Evolutionary conservation across 1,140 invertebrate species (phyloP).

Genomic region (Penaeus indicus): DNA sequence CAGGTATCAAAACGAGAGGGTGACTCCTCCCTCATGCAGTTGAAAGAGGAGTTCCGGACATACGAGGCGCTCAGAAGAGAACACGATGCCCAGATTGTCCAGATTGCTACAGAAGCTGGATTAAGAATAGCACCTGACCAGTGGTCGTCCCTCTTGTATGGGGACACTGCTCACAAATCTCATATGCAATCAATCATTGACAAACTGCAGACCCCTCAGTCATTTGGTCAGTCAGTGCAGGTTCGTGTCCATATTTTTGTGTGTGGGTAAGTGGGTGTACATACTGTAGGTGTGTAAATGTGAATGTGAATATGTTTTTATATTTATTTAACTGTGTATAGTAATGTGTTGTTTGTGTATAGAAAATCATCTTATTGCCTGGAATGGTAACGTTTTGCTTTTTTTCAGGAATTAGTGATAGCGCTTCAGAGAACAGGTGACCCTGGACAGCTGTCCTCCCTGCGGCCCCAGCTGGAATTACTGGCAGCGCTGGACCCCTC

Average conservation of each 20-base stretch:
- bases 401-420: slow-evolving; percentile 91
- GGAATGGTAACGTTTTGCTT: background rate
- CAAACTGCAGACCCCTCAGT: slow-evolving; percentile 82
- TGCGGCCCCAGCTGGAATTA: slow-evolving; percentile 85
- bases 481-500: slow-evolving; percentile 85
- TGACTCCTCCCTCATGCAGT: slow-evolving; percentile 97
- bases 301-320: background rate
- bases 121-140: slow-evolving; percentile 97
- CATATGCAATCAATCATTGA: slow-evolving; percentile 99
- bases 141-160: slow-evolving; percentile 97
- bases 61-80: slow-evolving; percentile 94
- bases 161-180: slow-evolving; percentile 94
- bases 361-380: background rate
- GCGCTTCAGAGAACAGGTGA: slow-evolving; percentile 92
- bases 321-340: slow-evolving; percentile 4
- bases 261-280: background rate
- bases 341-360: background rate
- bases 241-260: slow-evolving; percentile 69
- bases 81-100: slow-evolving; percentile 98
- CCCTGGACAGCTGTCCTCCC: slow-evolving; percentile 82
- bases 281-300: background rate
- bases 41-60: slow-evolving; percentile 97
- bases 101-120: slow-evolving; percentile 97
- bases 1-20: slow-evolving; percentile 96
- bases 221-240: slow-evolving; percentile 90